A percentile compares a stretch with the other conserved stretches of the same genome.
Conservation (phyloP, 1,140 invertebrate species). For the Orchestia grillus region DNA sequence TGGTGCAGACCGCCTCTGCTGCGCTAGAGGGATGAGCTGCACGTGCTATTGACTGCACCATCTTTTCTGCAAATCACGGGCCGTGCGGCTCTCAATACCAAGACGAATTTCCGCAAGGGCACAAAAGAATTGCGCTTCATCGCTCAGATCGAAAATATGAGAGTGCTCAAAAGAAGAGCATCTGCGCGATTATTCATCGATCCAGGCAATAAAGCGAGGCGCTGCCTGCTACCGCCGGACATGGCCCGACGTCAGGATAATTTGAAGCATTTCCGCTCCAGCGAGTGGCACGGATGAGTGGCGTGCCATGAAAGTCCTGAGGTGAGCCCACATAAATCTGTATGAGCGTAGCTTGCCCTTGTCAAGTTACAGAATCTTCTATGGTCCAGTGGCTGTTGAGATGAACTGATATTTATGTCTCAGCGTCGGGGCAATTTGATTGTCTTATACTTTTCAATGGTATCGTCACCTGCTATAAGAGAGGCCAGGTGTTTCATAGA, state of each 20-base stretch:
- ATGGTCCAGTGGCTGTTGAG: neutral
- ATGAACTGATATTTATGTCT: neutral
- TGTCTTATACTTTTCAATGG: neutral
- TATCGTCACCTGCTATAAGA: neutral
- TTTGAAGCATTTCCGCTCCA: neutral
- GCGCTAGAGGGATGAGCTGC: neutral
- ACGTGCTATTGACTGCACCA: slow-evolving; percentile 6
- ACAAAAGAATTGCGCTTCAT: slow-evolving; percentile 9
- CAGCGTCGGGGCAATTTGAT: neutral
- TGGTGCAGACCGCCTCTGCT: neutral
- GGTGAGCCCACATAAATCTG: neutral
- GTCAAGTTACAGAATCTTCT: neutral
- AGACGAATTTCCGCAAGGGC: neutral
- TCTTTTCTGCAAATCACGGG: slow-evolving; percentile 5
- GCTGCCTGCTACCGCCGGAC: neutral
- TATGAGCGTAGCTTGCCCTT: neutral
- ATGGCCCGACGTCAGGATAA: neutral
- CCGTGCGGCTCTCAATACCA: neutral
- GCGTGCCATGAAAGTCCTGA: neutral
- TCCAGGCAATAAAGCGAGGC: slow-evolving; percentile 4
- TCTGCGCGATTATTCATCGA: slow-evolving; percentile 5
- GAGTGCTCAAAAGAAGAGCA: slow-evolving; percentile 12
- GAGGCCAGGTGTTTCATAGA: neutral
- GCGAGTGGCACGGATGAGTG: neutral
- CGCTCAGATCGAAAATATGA: slow-evolving; percentile 28